Base-by-base conservation (phyloP, 2,888 invertebrate species). In the Plebejus anna region DNA sequence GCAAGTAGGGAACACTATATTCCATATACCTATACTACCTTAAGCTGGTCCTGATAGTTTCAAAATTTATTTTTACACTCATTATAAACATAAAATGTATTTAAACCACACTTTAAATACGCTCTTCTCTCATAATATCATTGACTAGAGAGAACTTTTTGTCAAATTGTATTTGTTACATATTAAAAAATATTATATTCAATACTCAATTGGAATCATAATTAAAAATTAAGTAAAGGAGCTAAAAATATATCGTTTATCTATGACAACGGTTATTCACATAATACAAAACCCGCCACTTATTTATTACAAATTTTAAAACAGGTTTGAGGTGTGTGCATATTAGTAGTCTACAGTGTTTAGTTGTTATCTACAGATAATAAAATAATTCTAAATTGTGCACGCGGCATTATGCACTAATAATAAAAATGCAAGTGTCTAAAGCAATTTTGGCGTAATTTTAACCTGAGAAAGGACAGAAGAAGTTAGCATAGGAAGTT, bases 201-300 rank as follows among this genome's bases (percentile, higher is more conserved):
- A 57, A 61, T 28, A 61, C 11, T 61, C 61, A 61, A 61, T 61
- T 28, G 0, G 28, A 61, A 61, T 28, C 9, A 61, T 61, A 22
- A 22, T 22, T 22, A 28, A 61, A 59, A 61, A 61, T 61, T 28
- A 61, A 61, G 61, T 28, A 28, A 9, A 28, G 28, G 22, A 1
- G 61, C 61, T 28, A 61, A 61, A 61, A 61, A 61, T 61, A 61
- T 61, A 9, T 61, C 9, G 7, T 61, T 61, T 61, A 61, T 28
- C 28, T 28, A 7, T 51, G 61, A 61, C 22, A 28, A 61, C 28
- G 9, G 59, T 61, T 11, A 22, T 61, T 28, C 28, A 61, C 22
- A 61, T 11, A 59, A 4, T 11, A 28, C 28, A 28, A 61, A 28
- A 61, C 61, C 61, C 61, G 11, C 61, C 61, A 61, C 61, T 9